These are phyloP conservation scores for Columba livia DNA, from an alignment of 2,113 vertebrate genomes.

Conservation along the genomic window DNA sequence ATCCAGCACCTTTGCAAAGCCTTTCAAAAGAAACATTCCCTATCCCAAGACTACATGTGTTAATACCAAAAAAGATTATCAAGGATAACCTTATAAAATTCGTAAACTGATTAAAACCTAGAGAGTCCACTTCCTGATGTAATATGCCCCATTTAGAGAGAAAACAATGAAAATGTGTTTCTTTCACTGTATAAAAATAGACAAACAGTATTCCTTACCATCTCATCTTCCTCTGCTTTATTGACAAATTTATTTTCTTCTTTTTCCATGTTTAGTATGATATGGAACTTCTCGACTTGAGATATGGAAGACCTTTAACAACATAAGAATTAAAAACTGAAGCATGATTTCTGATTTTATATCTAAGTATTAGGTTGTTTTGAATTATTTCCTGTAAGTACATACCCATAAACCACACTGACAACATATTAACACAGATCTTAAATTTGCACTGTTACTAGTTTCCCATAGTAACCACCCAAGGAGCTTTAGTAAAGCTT, in stretches of 20 bases:
- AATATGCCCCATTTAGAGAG: background rate
- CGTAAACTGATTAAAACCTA: background rate
- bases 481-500: background rate
- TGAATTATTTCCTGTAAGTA: background rate
- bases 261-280: slow-evolving; percentile 87
- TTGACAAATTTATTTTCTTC: slow-evolving; percentile 90
- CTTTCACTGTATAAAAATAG: background rate
- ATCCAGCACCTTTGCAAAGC: background rate
- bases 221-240: slow-evolving; percentile 93
- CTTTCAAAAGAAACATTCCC: background rate
- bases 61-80: background rate
- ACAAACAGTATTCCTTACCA: slow-evolving; percentile 76
- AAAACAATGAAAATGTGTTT: background rate
- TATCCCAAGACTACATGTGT: background rate
- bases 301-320: slow-evolving; percentile 61
- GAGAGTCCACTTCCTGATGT: background rate
- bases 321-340: background rate
- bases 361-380: background rate
- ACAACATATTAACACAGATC: background rate
- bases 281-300: slow-evolving; percentile 42
- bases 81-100: background rate
- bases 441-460: background rate
- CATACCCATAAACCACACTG: background rate
- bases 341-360: background rate
- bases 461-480: background rate